These are phyloP conservation scores for Polypterus senegalus DNA, from an alignment of 2,113 vertebrate species.

Conservation along the genomic window DNA sequence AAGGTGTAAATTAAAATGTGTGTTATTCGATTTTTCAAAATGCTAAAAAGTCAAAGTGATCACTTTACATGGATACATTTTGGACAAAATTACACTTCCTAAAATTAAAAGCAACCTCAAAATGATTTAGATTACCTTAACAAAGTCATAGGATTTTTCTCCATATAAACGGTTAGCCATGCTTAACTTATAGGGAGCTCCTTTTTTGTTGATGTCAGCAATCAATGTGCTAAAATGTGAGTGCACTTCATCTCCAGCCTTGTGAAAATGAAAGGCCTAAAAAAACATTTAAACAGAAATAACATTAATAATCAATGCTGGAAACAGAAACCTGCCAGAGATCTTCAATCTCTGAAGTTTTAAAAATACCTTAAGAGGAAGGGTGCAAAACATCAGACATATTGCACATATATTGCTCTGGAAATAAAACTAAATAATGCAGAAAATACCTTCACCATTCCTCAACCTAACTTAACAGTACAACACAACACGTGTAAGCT, in stretches of 20 bases:
- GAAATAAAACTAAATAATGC: not conserved
- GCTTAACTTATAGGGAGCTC: conserved; percentile 53
- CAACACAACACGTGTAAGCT: too few relatives aligned
- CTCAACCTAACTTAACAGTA: too few relatives aligned
- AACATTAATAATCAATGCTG: not conserved
- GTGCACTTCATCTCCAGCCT: conserved; percentile 44
- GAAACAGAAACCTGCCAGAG: too few relatives aligned
- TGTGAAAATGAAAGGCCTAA: conserved; percentile 40
- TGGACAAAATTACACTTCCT: not conserved
- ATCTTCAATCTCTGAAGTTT: not conserved
- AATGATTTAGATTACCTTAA: conserved; percentile 43
- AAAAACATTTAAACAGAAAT: conserved; percentile 3
- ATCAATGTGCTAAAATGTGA: conserved; percentile 50
- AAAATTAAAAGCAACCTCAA: not conserved
- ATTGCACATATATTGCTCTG: not conserved
- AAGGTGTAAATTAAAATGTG: not conserved
- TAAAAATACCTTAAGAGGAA: conserved; percentile 23
- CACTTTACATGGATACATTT: not conserved
- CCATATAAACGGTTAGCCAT: conserved; percentile 75
- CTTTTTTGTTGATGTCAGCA: conserved; percentile 50
- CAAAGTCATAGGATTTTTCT: conserved; percentile 65
- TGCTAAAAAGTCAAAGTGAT: not conserved
- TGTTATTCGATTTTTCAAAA: not conserved
- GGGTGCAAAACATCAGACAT: conserved; percentile 21
- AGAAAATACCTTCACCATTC: too few relatives aligned